Base-by-base conservation (phyloP, 2,888 invertebrate species). In the Agrochola circellaris region DNA sequence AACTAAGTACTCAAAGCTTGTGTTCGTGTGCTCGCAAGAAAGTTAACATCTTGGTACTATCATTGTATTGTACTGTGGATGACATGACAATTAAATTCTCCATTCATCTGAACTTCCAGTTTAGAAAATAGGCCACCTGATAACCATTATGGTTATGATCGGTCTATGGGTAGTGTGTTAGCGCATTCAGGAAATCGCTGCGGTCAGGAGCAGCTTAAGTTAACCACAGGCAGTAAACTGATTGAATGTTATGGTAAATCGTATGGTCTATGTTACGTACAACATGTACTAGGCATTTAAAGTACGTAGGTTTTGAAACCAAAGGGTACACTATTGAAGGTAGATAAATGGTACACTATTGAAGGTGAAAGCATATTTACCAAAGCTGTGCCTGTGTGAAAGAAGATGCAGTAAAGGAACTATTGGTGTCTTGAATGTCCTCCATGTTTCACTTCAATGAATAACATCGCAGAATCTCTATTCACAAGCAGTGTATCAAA, bases 221-320 rank as follows among this genome's bases (percentile, higher is more conserved):
- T 71, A 66, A 87, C 86, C 85, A 73, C 85, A 82, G 72, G 42
- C 51, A 48, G 72, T 77, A 77, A 79, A 73, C 66, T 66, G 58
- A 80, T 82, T 82, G 72, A 84, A 82, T 79, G 70, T 71, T 79
- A 77, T 84, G 74, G 77, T 71, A 75, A 77, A 75, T 75, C 69
- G 45, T 70, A 45, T 60, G 58, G n/a, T 8, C 64, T 17, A 30
- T 38, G 74, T 75, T 77, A 84, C 77, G 73, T 84, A 54, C n/a
- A 30, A 30, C 51, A 62, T 17, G 42, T 45, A 34, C 20, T n/a
- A 38, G 60, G 34, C 23, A 34, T 65, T 26, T 56, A 30, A 34
- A 30, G 30, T n/a, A 13, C 17, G 8, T 42, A 51, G 23, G n/a
- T 64, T 67, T 34, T 20, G n/a, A 67, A 75, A 67, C 34, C 48